phyloP scores from a whole-genome alignment of 2,113 vertebrate genomes.

The Murina feae region DNA sequence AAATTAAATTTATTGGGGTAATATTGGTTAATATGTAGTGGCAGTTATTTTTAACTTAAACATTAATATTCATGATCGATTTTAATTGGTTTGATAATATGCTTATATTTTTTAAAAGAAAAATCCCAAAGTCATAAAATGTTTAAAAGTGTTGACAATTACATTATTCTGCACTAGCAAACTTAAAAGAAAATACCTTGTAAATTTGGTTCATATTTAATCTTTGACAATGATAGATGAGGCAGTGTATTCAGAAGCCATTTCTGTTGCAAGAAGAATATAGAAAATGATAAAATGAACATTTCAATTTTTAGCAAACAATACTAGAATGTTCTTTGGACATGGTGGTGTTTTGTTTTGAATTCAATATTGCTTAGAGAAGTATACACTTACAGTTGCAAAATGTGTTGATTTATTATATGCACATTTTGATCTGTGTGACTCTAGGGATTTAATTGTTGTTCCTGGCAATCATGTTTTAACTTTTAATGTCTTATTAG shows the following conservation, averaged over 20 bases:
- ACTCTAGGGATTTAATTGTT: background rate
- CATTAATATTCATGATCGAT: slow-evolving; percentile 73
- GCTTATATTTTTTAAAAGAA: slow-evolving; percentile 40
- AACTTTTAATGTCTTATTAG: slow-evolving; percentile 41
- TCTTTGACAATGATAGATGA: slow-evolving; percentile 68
- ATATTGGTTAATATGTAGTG: slow-evolving; percentile 67
- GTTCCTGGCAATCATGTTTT: background rate
- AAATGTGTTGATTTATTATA: slow-evolving; percentile 11
- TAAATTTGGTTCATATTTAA: slow-evolving; percentile 70
- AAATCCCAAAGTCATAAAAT: slow-evolving; percentile 59
- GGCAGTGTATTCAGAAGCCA: slow-evolving; percentile 52
- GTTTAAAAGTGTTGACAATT: slow-evolving; percentile 66
- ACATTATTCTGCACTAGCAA: slow-evolving; percentile 64
- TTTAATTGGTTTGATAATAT: slow-evolving; percentile 58
- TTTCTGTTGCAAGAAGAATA: slow-evolving; percentile 55
- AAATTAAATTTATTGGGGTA: no score
- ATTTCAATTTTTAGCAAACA: slow-evolving; percentile 54
- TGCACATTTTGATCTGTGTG: background rate
- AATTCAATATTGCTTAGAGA: background rate
- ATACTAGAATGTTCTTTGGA: background rate
- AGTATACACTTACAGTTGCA: background rate
- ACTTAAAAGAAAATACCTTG: slow-evolving; percentile 65
- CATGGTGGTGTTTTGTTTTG: slow-evolving; percentile 14
- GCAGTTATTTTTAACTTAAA: slow-evolving; percentile 77
- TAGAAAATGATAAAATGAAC: slow-evolving; percentile 63